Base-by-base conservation (phyloP, 1,140 invertebrate species). In the Bombus polaris region DNA sequence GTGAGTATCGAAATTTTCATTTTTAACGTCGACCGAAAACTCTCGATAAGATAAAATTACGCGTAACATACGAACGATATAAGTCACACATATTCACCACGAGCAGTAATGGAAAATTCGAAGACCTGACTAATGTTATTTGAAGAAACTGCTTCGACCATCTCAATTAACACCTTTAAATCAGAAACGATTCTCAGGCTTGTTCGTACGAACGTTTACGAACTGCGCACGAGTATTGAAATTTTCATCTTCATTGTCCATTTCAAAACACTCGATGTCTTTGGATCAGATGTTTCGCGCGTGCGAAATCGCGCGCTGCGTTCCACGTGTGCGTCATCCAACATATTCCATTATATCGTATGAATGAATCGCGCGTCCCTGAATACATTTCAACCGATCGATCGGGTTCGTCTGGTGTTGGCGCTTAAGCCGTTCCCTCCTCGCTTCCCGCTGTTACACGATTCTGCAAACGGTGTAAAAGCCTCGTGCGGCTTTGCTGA, bases 311-410 rank as follows among this genome's bases (percentile, higher is more conserved):
- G 78, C 18, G 78, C 18, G 62, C 18, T 18, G 28, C 73, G 59
- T 68, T n/a, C 57, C 76, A 65, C 80, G 84, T 84, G 81, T 37
- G 65, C 59, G 62, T 28, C 28, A 35, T 66, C 65, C 65, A n/a
- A 65, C 84, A 68, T 62, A 72, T 90, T 87, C 65, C 89, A 90
- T 90, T 87, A 80, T 81, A 70, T 74, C 70, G 74, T 87, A 89
- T 90, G 88, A 90, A 90, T 90, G 88, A 90, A 87, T 70, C 65
- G n/a, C 62, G 39, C 68, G 85, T 84, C 78, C 68, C 78, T 73
- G 86, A 89, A 89, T 85, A 90, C 66, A 90, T 90, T 87, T 89
- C 71, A 68, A 81, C 79, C 77, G 74, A 90, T 87, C 89, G 85
- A 89, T 90, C 79, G 71, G 32, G 25, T 18, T 76, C 74, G 35